Evolutionary conservation across 2,888 invertebrate genomes (phyloP).

Genomic region (Noctua fimbriata): DNA sequence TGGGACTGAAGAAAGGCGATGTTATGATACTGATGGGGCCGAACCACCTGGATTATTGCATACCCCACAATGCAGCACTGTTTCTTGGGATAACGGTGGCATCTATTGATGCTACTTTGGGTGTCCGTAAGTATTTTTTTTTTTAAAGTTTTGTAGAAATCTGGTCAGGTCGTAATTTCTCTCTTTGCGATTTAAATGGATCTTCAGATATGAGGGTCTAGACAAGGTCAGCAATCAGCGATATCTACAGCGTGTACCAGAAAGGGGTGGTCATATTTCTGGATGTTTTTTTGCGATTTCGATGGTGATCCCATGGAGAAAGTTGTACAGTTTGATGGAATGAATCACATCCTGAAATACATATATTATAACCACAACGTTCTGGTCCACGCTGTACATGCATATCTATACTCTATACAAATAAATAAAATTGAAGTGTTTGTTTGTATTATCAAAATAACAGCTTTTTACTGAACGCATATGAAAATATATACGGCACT

Average conservation of each 20-base stretch:
- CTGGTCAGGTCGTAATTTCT: background rate
- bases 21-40: slow-evolving; percentile 85
- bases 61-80: slow-evolving; percentile 85
- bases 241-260: background rate
- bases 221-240: background rate
- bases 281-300: background rate
- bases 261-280: background rate
- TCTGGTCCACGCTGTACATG: too few relatives aligned
- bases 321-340: background rate
- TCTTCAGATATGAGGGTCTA: too few relatives aligned
- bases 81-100: slow-evolving; percentile 81
- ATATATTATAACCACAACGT: background rate
- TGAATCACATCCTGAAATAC: background rate
- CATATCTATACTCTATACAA: too few relatives aligned
- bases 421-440: too few relatives aligned
- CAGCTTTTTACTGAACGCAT: too few relatives aligned
- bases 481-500: too few relatives aligned
- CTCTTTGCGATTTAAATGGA: background rate
- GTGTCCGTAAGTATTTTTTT: slow-evolving; percentile 69
- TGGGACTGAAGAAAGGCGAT: slow-evolving; percentile 82
- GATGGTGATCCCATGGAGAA: background rate
- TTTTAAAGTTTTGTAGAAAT: background rate
- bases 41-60: slow-evolving; percentile 81
- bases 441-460: too few relatives aligned
- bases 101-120: slow-evolving; percentile 72